Base-by-base conservation (phyloP, 2,888 invertebrate genomes). In the Aleiodes testaceus region DNA sequence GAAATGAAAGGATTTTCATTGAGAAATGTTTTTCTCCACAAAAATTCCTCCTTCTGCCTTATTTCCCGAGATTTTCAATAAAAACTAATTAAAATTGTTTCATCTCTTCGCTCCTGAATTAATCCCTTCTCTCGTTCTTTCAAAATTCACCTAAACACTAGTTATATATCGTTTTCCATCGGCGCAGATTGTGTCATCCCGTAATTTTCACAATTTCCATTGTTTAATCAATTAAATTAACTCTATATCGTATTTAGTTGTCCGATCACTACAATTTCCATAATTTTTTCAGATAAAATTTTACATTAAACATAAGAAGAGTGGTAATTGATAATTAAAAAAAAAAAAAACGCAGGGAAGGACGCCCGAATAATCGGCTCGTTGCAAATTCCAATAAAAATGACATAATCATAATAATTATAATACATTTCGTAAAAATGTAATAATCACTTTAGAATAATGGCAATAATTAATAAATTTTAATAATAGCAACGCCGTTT, bases 1-100 rank as follows among this genome's bases (percentile, higher is more conserved):
- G 3, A 36, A 2, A 36, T 36, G 9, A 2, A 11, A 1, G 9
- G 9, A 9, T 36, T 36, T 6, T 5, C 0, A 5, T 26, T 1
- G 5, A 26, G 5, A 26, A 5, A 3, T 2, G 4, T 26, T 26
- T 26, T 26, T 26, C 5, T 26, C 26, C 26, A 26, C 26, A 1
- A 26, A 26, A 26, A 26, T 26, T 26, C 78, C 3, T 5, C 26
- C 5, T 5, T 26, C 26, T 26, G 26, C 26, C 26, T 26, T 26
- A 26, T 26, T 26, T 26, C 3, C 26, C 26, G 5, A 0, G 5
- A 26, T 26, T 5, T 26, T 26, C 3, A 26, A 2, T 26, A 84
- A 83, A 84, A 84, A 83, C 79, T 80, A 78, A 55, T 26, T 82
- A 82, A 83, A 84, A 80, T 74, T 73, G 73, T 65, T 73, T 66